Conservation (phyloP, 2,113 vertebrate species). For the Plectropomus leopardus region DNA sequence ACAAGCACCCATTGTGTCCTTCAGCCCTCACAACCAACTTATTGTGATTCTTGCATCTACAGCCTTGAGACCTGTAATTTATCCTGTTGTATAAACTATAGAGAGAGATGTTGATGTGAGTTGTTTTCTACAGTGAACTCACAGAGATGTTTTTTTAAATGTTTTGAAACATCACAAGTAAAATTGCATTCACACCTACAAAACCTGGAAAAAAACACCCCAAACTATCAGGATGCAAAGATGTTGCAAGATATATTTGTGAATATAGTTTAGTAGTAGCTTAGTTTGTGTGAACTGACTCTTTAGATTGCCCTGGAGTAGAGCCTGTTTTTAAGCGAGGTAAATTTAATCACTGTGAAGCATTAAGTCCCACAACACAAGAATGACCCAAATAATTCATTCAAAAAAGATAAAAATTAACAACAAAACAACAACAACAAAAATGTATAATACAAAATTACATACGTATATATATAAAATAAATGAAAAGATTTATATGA, state of each 20-base stretch:
- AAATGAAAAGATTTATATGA: too few relatives aligned
- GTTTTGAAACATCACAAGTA: background rate
- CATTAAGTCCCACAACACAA: too few relatives aligned
- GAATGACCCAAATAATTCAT: too few relatives aligned
- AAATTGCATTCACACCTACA: background rate
- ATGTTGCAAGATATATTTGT: background rate
- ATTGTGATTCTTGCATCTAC: constrained; percentile 45
- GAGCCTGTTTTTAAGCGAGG: too few relatives aligned
- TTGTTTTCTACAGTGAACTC: background rate
- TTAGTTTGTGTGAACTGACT: background rate
- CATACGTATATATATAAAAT: too few relatives aligned
- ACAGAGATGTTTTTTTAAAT: background rate
- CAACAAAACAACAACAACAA: too few relatives aligned
- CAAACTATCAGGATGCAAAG: background rate
- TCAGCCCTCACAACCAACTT: constrained; percentile 44
- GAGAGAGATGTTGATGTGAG: constrained; percentile 34
- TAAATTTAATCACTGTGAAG: too few relatives aligned
- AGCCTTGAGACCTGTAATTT: constrained; percentile 42
- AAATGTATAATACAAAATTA: too few relatives aligned
- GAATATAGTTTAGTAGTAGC: too few relatives aligned
- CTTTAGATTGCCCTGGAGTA: background rate
- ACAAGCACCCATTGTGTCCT: constrained; percentile 65
- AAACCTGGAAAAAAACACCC: background rate
- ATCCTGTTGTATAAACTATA: constrained; percentile 41
- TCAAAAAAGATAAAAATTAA: too few relatives aligned